phyloP scores from a whole-genome alignment of 2,888 invertebrate species.

The Mystacides longicornis region DNA sequence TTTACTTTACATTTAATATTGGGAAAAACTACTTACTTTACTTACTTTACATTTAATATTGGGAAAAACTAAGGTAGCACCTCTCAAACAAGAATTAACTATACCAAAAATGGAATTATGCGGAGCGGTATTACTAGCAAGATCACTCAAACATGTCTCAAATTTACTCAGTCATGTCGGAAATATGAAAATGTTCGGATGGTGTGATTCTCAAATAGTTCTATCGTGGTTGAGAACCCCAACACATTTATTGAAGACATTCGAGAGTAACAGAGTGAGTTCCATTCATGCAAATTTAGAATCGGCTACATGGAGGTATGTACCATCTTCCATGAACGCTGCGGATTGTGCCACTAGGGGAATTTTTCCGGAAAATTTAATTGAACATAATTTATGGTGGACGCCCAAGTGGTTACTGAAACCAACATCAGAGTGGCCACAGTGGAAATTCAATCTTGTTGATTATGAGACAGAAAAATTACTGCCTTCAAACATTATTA shows the following conservation, averaged over 20 bases:
- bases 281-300: background rate
- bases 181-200: background rate
- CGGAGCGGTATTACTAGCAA: background rate
- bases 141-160: background rate
- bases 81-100: conserved; percentile 1
- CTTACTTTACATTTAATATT: background rate
- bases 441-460: background rate
- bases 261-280: background rate
- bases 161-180: background rate
- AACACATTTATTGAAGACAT: background rate
- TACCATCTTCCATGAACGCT: background rate
- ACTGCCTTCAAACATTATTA: background rate
- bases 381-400: conserved; percentile 1
- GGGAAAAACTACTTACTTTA: too few relatives aligned
- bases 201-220: background rate
- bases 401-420: background rate
- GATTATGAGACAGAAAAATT: background rate
- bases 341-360: conserved; percentile 1
- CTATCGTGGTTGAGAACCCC: conserved; percentile 3
- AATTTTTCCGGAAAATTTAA: background rate
- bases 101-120: background rate
- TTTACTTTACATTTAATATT: too few relatives aligned
- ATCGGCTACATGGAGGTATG: background rate
- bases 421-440: background rate
- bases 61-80: conserved; percentile 2